Percentiles rank a stretch among this genome's conserved stretches.
These are phyloP conservation scores for Propsilocerus akamusi DNA, from an alignment of 1,140 invertebrate species.

Conservation along the genomic window DNA sequence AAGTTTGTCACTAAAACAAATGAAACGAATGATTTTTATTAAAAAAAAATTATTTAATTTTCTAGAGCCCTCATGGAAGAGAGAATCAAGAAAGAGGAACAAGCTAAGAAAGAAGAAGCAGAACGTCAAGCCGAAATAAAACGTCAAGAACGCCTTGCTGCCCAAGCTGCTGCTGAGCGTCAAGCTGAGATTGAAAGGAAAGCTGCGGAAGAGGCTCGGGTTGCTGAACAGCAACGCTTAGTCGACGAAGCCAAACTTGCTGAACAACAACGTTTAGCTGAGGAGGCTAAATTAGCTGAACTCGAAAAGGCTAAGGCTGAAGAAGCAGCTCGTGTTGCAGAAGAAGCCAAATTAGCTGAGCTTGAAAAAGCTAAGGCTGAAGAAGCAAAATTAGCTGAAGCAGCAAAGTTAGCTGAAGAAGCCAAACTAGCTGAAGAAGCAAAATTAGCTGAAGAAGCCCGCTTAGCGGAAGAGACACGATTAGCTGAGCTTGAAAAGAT, in stretches of 20 bases:
- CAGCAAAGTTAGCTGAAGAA: conserved; percentile 28
- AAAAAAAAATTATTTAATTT: neutral
- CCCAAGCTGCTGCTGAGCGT: conserved; percentile 24
- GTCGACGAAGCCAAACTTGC: conserved; percentile 31
- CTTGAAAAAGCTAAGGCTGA: conserved; percentile 27
- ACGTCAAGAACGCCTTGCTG: conserved; percentile 22
- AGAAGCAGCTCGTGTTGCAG: conserved; percentile 27
- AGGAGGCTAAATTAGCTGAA: conserved; percentile 27
- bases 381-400: conserved; percentile 23
- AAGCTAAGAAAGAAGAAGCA: conserved; percentile 24
- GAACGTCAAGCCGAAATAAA: conserved; percentile 18
- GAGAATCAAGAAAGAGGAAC: conserved; percentile 23
- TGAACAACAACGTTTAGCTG: conserved; percentile 24
- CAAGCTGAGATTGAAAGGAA: conserved; percentile 25
- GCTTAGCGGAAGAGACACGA: conserved; percentile 25
- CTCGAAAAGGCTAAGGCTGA: conserved; percentile 27
- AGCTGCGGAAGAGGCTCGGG: conserved; percentile 20
- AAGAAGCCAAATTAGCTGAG: conserved; percentile 27
- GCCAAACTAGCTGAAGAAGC: conserved; percentile 29
- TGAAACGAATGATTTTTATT: neutral
- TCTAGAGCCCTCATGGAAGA: conserved; percentile 22
- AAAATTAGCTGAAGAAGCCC: conserved; percentile 30
- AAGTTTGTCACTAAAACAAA: too few species aligned
- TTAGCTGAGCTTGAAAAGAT: conserved; percentile 27
- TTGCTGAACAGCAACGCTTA: conserved; percentile 28